Conservation (phyloP, 2,113 vertebrate species). For the Amia ocellicauda region DNA sequence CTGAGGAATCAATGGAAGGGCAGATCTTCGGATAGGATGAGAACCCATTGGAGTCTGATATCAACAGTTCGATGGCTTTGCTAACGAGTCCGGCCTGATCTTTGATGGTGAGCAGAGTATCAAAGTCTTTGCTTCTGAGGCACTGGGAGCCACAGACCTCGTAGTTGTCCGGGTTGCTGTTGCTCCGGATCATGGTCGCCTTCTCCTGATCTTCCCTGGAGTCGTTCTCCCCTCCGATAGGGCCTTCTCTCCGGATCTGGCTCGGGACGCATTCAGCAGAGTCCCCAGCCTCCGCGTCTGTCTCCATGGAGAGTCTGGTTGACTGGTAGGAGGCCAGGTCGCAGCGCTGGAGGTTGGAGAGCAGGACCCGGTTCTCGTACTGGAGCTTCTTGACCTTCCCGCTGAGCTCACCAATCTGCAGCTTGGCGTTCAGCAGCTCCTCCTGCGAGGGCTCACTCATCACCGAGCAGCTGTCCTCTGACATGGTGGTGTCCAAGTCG, state of each 20-base stretch:
- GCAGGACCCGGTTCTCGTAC: constrained; percentile 93
- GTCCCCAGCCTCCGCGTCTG: constrained; percentile 84
- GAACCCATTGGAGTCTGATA: constrained; percentile 81
- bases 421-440: constrained; percentile 79
- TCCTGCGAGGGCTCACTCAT: constrained; percentile 84
- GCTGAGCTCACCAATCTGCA: constrained; percentile 88
- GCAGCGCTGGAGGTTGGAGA: constrained; percentile 93
- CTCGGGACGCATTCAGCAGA: constrained; percentile 84
- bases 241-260: constrained; percentile 58
- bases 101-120: constrained; percentile 76
- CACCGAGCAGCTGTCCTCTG: constrained; percentile 77
- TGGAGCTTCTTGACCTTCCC: constrained; percentile 98
- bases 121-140: constrained; percentile 73
- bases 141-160: constrained; percentile 50
- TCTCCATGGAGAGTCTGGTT: constrained; percentile 79
- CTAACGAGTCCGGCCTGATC: constrained; percentile 84
- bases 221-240: constrained; percentile 57
- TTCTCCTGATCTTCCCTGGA: constrained; percentile 56
- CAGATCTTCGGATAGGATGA: constrained; percentile 73
- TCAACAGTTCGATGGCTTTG: constrained; percentile 87
- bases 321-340: constrained; percentile 87
- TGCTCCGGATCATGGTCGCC: constrained; percentile 19
- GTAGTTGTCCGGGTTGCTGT: constrained; percentile 30
- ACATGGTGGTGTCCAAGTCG: constrained; percentile 61
- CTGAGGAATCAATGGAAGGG: constrained; percentile 68